Evolutionary conservation across 35 echinoderm and acorn worm genomes (phyloP).

Genomic region (Nesometra sesokonis): DNA sequence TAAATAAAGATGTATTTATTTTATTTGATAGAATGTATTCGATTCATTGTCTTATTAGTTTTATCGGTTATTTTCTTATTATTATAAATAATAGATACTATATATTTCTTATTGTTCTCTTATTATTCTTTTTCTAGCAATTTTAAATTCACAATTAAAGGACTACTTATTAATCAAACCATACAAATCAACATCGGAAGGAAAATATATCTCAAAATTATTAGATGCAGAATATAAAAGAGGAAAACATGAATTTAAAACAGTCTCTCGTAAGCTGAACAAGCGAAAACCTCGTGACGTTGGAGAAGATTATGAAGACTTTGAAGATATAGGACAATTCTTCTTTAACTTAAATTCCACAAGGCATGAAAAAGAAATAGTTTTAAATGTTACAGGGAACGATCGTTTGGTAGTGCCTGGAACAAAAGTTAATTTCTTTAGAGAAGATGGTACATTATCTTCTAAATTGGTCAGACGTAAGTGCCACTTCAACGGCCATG

Average conservation of each 20-base stretch:
- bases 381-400: background rate
- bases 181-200: background rate
- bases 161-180: background rate
- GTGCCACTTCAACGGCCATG: background rate
- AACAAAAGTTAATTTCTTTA: background rate
- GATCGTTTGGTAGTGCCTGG: background rate
- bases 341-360: background rate
- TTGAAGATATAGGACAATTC: background rate
- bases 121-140: background rate
- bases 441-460: background rate
- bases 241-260: background rate
- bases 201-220: background rate
- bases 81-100: too few relatives aligned
- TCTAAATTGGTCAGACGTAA: background rate
- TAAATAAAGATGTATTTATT: too few relatives aligned
- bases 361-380: background rate
- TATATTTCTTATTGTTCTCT: too few relatives aligned
- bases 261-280: background rate
- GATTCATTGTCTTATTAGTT: too few relatives aligned
- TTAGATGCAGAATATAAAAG: background rate
- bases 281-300: background rate
- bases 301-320: too few relatives aligned
- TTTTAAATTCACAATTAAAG: background rate
- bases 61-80: too few relatives aligned
- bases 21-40: too few relatives aligned